These are phyloP conservation scores for Homalodisca vitripennis DNA, from an alignment of 1,140 invertebrate species.

Conservation along the genomic window DNA sequence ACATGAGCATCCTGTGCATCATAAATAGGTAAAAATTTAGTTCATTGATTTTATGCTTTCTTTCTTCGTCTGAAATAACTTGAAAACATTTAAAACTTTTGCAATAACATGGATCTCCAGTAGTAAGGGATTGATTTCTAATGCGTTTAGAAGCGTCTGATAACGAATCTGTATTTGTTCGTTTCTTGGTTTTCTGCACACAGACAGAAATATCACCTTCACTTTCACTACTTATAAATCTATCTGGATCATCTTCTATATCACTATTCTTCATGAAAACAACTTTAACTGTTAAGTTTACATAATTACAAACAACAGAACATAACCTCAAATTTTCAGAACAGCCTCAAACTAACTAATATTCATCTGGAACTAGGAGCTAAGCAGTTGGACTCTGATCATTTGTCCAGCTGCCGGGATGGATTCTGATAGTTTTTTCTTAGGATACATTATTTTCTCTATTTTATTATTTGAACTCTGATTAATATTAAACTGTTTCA, in stretches of 20 bases:
- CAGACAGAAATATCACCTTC: not conserved
- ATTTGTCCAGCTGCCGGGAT: no score
- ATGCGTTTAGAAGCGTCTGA: not conserved
- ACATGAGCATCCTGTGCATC: constrained; percentile 21
- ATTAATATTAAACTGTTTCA: not conserved
- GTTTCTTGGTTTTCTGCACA: not conserved
- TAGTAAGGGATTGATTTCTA: constrained; percentile 13
- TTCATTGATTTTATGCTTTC: constrained; percentile 4
- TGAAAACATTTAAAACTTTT: constrained; percentile 33
- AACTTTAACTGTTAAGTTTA: not conserved
- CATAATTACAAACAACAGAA: not conserved
- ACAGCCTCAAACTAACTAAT: not conserved
- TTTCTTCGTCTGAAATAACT: constrained; percentile 22
- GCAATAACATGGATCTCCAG: constrained; percentile 27
- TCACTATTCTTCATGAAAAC: not conserved
- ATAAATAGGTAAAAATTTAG: constrained; percentile 12
- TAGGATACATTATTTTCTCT: not conserved
- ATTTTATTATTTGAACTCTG: not conserved
- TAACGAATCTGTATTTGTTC: constrained; percentile 5
- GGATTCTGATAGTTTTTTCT: constrained; percentile 10
- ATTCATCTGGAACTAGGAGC: not conserved
- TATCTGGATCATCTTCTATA: not conserved
- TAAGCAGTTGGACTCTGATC: not conserved
- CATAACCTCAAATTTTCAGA: not conserved
- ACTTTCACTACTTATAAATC: not conserved